phyloP scores from a whole-genome alignment of 2,888 invertebrate species.

The Drosophila imparisetae region DNA sequence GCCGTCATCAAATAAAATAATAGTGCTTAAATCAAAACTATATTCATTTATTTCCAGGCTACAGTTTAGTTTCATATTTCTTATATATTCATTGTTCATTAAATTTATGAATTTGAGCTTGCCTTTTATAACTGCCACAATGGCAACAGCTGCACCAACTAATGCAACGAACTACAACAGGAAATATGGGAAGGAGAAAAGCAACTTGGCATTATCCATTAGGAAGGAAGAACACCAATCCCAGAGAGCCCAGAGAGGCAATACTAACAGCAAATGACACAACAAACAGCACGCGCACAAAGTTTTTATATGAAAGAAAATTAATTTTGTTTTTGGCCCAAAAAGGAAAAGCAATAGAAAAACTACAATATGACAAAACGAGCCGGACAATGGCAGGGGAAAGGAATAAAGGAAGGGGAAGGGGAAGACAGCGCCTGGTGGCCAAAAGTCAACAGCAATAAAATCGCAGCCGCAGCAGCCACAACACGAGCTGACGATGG shows the following conservation, averaged over 20 bases:
- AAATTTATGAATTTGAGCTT: conserved; percentile 13
- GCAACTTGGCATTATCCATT: conserved; percentile 8
- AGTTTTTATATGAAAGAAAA: conserved; percentile 71
- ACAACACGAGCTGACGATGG: conserved; percentile 66
- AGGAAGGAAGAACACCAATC: conserved; percentile 23
- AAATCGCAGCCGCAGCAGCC: conserved; percentile 60
- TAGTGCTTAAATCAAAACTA: background rate
- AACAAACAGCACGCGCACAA: conserved; percentile 75
- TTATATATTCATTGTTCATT: background rate
- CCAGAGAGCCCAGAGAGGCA: conserved; percentile 3
- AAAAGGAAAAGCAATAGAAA: conserved; percentile 50
- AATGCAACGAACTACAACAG: conserved; percentile 27
- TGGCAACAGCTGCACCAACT: conserved; percentile 52
- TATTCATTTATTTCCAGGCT: background rate
- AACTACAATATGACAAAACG: conserved; percentile 55
- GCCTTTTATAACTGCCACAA: background rate
- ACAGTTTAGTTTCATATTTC: background rate
- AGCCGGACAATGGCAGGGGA: conserved; percentile 15
- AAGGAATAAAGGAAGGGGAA: background rate
- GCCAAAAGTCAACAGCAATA: conserved; percentile 77
- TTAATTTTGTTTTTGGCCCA: conserved; percentile 58
- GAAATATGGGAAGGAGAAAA: background rate
- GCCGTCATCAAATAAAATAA: background rate
- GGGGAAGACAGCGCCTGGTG: conserved; percentile 19
- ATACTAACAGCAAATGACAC: conserved; percentile 27